phyloP scores from a whole-genome alignment of 2,797 vertebrate species.

The Enteromius mattozi region DNA sequence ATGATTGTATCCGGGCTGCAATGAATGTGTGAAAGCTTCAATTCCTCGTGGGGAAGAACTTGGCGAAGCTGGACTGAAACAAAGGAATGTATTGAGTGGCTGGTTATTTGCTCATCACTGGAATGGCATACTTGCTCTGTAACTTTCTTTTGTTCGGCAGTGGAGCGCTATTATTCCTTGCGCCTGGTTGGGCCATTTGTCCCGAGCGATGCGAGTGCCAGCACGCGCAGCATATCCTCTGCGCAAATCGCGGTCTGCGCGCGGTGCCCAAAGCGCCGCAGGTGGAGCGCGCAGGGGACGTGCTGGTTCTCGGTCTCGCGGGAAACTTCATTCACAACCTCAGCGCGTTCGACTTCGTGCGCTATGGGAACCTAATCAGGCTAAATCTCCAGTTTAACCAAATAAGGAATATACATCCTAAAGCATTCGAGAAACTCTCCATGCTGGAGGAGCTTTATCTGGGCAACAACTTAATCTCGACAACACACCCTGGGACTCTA shows the following conservation, averaged over 20 bases:
- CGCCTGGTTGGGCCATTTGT: conserved; percentile 75
- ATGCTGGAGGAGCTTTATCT: conserved; percentile 91
- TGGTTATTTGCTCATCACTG: conserved; percentile 61
- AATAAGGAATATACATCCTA: conserved; percentile 85
- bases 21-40: not conserved
- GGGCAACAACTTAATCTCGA: conserved; percentile 89
- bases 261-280: conserved; percentile 80
- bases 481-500: conserved; percentile 81
- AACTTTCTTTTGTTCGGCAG: conserved; percentile 70
- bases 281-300: conserved; percentile 71
- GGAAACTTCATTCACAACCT: conserved; percentile 94
- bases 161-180: conserved; percentile 67
- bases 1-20: not conserved
- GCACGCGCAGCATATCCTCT: conserved; percentile 87
- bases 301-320: conserved; percentile 89
- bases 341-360: conserved; percentile 85
- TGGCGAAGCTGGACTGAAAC: conserved; percentile 59
- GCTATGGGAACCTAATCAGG: conserved; percentile 82
- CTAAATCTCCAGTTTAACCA: conserved; percentile 94
- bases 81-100: conserved; percentile 62
- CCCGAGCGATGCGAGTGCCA: conserved; percentile 93
- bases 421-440: conserved; percentile 86
- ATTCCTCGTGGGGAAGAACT: not conserved
- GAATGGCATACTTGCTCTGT: conserved; percentile 76
- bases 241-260: conserved; percentile 91